phyloP scores from a whole-genome alignment of 2,113 vertebrate genomes.

The Phycodurus eques region DNA sequence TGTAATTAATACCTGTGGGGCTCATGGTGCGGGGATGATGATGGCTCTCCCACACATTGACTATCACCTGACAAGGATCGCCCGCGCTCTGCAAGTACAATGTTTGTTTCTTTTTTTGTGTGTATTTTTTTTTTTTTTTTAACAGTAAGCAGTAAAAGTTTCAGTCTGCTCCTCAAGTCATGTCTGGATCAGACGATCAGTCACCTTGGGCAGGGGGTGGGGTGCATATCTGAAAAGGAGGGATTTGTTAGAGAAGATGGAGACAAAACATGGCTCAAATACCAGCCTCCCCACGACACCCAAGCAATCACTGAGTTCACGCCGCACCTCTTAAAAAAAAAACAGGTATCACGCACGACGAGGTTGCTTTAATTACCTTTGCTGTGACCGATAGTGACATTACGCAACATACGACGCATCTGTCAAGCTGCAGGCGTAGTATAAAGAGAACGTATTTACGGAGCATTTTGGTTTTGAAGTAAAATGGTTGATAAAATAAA shows the following conservation, averaged over 20 bases:
- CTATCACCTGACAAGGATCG: conserved; percentile 95
- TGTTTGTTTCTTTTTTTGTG: conserved; percentile 62
- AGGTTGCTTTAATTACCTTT: too few relatives aligned
- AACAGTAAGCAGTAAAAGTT: neutral
- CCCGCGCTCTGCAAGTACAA: conserved; percentile 96
- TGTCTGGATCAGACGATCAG: conserved; percentile 41
- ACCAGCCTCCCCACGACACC: too few relatives aligned
- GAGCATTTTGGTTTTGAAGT: too few relatives aligned
- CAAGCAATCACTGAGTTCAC: neutral
- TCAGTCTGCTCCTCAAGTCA: conserved; percentile 37
- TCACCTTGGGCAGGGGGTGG: conserved; percentile 37
- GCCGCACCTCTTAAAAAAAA: too few relatives aligned
- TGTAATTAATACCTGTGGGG: conserved; percentile 95
- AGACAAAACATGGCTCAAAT: conserved; percentile 1
- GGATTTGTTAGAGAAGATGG: conserved; percentile 59
- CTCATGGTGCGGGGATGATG: conserved; percentile 93
- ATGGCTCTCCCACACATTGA: conserved; percentile 99
- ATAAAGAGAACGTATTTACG: too few relatives aligned
- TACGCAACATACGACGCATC: too few relatives aligned
- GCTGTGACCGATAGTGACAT: too few relatives aligned
- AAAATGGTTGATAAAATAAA: neutral
- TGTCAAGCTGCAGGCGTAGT: too few relatives aligned
- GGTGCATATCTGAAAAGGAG: conserved; percentile 68
- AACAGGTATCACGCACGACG: too few relatives aligned
- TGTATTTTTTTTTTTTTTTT: neutral